Percentiles rank a stretch among this genome's conserved stretches.
Evolutionary conservation across 2,888 invertebrate genomes (phyloP).

Genomic region (Andrena fulva): DNA sequence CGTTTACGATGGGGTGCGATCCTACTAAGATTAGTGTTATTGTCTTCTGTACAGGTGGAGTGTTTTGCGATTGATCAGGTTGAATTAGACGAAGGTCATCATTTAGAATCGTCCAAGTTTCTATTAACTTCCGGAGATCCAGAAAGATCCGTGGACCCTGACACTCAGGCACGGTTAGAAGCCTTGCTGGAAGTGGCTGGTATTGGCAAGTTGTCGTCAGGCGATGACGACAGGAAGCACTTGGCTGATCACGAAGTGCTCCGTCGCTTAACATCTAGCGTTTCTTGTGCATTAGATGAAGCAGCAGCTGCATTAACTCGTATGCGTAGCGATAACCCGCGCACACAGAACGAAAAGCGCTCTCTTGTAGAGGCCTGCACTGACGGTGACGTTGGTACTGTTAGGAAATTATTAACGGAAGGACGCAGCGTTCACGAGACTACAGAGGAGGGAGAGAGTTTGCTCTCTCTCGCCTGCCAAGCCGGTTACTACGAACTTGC

Average conservation of each 20-base stretch:
- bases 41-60: slow-evolving; percentile 87
- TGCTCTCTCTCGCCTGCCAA: slow-evolving; percentile 97
- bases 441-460: slow-evolving; percentile 98
- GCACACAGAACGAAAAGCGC: slow-evolving; percentile 88
- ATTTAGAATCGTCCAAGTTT: slow-evolving; percentile 88
- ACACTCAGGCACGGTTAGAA: slow-evolving; percentile 96
- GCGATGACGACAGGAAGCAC: slow-evolving; percentile 93
- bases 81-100: slow-evolving; percentile 88
- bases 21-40: not conserved
- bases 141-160: slow-evolving; percentile 91
- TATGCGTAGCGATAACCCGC: slow-evolving; percentile 96
- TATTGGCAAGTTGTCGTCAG: slow-evolving; percentile 92
- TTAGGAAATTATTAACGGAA: slow-evolving; percentile 95
- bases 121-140: slow-evolving; percentile 88
- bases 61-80: slow-evolving; percentile 89
- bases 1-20: not conserved
- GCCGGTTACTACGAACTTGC: slow-evolving; percentile 99
- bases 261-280: slow-evolving; percentile 93
- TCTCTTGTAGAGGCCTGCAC: slow-evolving; percentile 97
- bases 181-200: slow-evolving; percentile 97
- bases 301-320: slow-evolving; percentile 98
- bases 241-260: slow-evolving; percentile 96
- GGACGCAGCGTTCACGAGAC: slow-evolving; percentile 98
- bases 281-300: slow-evolving; percentile 97
- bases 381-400: slow-evolving; percentile 97